Conservation (phyloP, 1,140 invertebrate species). For the Chironomus striatipennis region DNA sequence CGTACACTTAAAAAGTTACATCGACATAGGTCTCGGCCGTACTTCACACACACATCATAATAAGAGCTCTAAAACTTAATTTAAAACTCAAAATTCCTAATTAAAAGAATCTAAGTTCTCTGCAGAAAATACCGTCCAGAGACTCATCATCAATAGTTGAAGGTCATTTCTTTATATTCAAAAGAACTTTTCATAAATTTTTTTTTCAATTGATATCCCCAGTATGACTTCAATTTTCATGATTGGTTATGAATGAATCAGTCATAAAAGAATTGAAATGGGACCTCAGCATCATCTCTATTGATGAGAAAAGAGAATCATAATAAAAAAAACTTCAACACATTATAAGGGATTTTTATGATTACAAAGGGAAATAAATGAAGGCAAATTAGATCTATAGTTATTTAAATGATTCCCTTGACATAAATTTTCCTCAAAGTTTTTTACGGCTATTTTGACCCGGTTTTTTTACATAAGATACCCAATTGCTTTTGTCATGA, state of each 20-base stretch:
- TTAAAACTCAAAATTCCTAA: no score
- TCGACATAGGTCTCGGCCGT: no score
- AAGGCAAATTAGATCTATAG: slow-evolving; percentile 11
- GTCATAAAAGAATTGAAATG: no score
- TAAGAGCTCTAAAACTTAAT: no score
- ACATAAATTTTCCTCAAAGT: not conserved
- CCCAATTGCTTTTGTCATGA: not conserved
- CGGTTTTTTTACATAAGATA: not conserved
- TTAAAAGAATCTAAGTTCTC: no score
- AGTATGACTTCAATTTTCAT: not conserved
- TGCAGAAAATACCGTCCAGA: not conserved
- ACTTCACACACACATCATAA: no score
- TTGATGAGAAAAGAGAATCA: not conserved
- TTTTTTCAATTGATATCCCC: not conserved
- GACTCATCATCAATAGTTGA: not conserved
- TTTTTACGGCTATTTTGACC: not conserved
- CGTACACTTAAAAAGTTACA: no score
- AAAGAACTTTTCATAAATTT: not conserved
- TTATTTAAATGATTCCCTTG: not conserved
- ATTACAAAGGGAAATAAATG: not conserved
- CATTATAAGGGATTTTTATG: slow-evolving; percentile 5
- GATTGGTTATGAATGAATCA: not conserved
- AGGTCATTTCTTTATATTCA: not conserved
- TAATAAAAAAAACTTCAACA: not conserved
- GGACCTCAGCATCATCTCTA: no score